These are phyloP conservation scores for Schizotus pectinicornis DNA, from an alignment of 2,888 invertebrate species.

Conservation along the genomic window DNA sequence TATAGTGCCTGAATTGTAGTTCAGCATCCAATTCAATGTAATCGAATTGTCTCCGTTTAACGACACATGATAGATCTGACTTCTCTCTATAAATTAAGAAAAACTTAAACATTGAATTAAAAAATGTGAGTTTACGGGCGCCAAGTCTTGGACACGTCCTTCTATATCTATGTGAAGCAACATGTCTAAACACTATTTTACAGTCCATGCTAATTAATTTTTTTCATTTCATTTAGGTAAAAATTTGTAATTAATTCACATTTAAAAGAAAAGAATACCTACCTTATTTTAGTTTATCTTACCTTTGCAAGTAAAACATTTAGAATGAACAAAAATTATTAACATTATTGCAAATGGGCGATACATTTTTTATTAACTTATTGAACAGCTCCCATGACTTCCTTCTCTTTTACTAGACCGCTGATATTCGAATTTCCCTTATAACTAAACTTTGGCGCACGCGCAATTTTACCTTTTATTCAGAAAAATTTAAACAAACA, in stretches of 20 bases:
- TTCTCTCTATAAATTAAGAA: background rate
- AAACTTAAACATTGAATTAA: background rate
- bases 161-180: too few relatives aligned
- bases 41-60: slow-evolving; percentile 55
- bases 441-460: slow-evolving; percentile 15
- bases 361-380: background rate
- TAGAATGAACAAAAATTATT: background rate
- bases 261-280: too few relatives aligned
- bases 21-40: slow-evolving; percentile 60
- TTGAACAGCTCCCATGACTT: too few relatives aligned
- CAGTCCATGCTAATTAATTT: too few relatives aligned
- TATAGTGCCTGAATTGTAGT: slow-evolving; percentile 55
- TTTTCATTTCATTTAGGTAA: too few relatives aligned
- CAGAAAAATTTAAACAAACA: too few relatives aligned
- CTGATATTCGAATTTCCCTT: slow-evolving; percentile 24
- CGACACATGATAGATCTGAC: slow-evolving; percentile 52
- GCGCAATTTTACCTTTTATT: too few relatives aligned
- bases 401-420: slow-evolving; percentile 5
- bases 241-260: too few relatives aligned
- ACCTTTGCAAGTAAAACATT: too few relatives aligned
- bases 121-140: background rate
- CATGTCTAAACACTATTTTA: too few relatives aligned
- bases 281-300: too few relatives aligned
- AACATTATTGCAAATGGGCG: background rate
- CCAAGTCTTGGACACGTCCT: too few relatives aligned